Evolutionary conservation across 2,888 invertebrate genomes (phyloP).

Genomic region (Oxycera nigricornis): DNA sequence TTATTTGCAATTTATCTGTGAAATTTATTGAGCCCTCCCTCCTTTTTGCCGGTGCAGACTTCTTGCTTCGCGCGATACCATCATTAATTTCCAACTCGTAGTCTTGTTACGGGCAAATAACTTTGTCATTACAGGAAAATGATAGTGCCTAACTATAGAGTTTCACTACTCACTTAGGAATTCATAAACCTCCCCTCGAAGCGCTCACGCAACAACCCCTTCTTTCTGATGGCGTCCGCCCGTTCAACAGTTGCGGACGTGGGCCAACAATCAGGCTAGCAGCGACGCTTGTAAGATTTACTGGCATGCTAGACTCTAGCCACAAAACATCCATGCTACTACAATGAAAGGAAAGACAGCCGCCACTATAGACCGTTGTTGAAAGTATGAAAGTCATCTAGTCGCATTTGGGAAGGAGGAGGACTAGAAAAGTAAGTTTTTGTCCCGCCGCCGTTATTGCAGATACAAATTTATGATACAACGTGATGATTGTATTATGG

Average conservation of each 20-base stretch:
- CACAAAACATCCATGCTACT: no score
- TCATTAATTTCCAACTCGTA: constrained; percentile 11
- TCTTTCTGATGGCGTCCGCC: not conserved
- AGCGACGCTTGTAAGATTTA: no score
- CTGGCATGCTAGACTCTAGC: no score
- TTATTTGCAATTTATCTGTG: constrained; percentile 18
- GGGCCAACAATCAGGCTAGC: no score
- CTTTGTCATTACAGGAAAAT: constrained; percentile 23
- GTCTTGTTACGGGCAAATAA: not conserved
- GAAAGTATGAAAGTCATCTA: constrained; percentile 2
- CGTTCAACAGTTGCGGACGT: not conserved
- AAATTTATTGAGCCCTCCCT: constrained; percentile 3
- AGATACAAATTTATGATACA: constrained; percentile 23
- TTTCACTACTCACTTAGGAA: not conserved
- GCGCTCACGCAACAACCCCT: not conserved
- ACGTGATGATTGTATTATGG: constrained; percentile 30
- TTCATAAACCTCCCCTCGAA: not conserved
- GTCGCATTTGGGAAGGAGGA: not conserved
- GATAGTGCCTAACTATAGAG: not conserved
- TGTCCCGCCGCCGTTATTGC: constrained; percentile 6
- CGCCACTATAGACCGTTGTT: not conserved
- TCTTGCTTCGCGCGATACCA: constrained; percentile 16
- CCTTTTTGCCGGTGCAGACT: not conserved
- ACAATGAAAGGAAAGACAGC: not conserved
- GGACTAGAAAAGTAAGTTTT: not conserved